Base-by-base conservation (phyloP, 2,888 invertebrate species). In the Prosopocoilus inquinatus region DNA sequence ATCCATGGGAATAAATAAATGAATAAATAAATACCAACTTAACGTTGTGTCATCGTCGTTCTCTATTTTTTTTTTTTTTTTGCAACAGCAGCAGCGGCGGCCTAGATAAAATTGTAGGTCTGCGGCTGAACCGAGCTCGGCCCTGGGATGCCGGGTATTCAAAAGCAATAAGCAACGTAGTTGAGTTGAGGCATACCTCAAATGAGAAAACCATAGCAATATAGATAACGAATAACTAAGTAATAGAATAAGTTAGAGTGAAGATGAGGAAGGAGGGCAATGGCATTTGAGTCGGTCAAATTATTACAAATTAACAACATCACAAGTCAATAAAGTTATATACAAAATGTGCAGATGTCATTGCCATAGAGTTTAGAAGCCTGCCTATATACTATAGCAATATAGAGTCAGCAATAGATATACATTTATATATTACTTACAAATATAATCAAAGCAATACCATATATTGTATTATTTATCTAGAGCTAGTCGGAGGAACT, bases 81-180 rank as follows among this genome's bases (percentile, higher is more conserved):
- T n/a, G n/a, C n/a, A n/a, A n/a, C n/a, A n/a, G n/a, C n/a, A n/a
- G 5, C 33, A 47, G 50, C 50, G 47, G 57, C 57, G 58, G 58
- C 50, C 62, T 62, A 63, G 12, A 63, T 60, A 64, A 67, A 63
- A 65, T 67, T 62, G 66, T 61, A 59, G 64, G 64, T 64, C 62
- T 61, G 53, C 57, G 57, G 57, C 43, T 41, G 43, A 33, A 32
- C 53, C 52, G 52, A 49, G 43, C 69, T 69, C 66, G 64, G 67
- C 71, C 68, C 72, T 71, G 74, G 74, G 74, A 71, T 73, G 77
- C 77, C 77, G 75, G 76, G 78, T 78, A 78, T 78, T 78, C 78
- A 75, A 76, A 78, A 78, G 77, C 77, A 78, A 77, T 77, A 78
- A 74, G 71, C 71, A 72, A 72, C 75, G 76, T 76, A 75, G 75